Evolutionary conservation across 2,888 invertebrate genomes (phyloP).

Genomic region (Busseola fusca): DNA sequence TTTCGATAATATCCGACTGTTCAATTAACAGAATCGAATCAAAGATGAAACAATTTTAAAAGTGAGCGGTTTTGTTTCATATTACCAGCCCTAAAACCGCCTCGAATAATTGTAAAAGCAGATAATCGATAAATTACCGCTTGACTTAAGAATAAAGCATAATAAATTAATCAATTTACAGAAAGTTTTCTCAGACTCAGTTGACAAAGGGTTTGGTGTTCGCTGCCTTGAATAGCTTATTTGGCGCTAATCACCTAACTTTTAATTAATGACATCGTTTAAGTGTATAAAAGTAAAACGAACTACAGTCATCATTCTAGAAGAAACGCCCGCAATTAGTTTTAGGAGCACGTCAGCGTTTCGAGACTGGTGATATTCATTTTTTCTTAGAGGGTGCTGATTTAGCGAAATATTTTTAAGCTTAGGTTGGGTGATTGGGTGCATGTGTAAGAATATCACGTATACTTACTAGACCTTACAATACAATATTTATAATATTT

Average conservation of each 20-base stretch:
- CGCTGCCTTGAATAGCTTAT: conserved; percentile 72
- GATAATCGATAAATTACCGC: conserved; percentile 71
- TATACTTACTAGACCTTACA: background rate
- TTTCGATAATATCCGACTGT: background rate
- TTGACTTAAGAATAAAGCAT: conserved; percentile 68
- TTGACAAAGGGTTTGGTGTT: conserved; percentile 74
- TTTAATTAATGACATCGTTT: conserved; percentile 80
- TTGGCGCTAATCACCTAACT: conserved; percentile 81
- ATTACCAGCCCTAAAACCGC: background rate
- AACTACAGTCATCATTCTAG: conserved; percentile 60
- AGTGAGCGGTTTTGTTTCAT: background rate
- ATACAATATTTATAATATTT: background rate
- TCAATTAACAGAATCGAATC: background rate
- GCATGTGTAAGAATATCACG: background rate
- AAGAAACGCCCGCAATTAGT: conserved; percentile 48
- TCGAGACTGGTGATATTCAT: conserved; percentile 22
- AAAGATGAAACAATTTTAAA: background rate
- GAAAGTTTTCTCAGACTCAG: conserved; percentile 66
- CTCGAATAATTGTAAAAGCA: conserved; percentile 49
- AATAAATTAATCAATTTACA: conserved; percentile 76
- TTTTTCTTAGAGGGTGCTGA: conserved; percentile 7
- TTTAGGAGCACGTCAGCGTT: conserved; percentile 27
- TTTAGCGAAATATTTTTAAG: conserved; percentile 17
- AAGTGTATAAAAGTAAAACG: conserved; percentile 72
- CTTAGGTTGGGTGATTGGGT: background rate